Conservation (phyloP, 2,797 vertebrate genomes). For the Hydrolagus colliei region DNA sequence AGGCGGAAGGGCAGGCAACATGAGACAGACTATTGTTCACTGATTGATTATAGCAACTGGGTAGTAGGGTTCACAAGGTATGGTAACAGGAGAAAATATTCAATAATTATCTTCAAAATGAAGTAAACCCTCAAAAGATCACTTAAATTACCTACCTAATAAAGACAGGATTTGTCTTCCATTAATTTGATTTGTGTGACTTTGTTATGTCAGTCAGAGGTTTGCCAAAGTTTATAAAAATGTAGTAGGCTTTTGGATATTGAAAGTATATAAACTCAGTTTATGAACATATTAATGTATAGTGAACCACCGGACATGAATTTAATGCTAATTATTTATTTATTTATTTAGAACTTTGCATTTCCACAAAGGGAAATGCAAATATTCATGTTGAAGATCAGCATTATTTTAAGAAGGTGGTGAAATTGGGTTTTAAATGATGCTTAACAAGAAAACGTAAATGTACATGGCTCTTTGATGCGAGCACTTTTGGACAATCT, state of each 20-base stretch:
- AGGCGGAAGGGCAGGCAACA: no score
- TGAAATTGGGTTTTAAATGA: not conserved
- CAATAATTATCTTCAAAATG: not conserved
- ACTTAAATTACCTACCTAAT: slow-evolving; percentile 7
- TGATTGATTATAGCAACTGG: no score
- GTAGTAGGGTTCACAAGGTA: no score
- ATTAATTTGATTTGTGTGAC: not conserved
- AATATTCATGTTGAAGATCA: not conserved
- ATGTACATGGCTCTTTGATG: no score
- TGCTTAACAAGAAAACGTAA: no score
- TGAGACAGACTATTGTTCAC: no score
- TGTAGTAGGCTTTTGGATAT: slow-evolving; percentile 7
- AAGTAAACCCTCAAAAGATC: slow-evolving; percentile 3
- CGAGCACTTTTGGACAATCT: no score
- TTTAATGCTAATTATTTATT: not conserved
- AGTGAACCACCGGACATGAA: not conserved
- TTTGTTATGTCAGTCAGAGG: not conserved
- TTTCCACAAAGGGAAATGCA: not conserved
- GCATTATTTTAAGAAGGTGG: not conserved
- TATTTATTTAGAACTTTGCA: not conserved
- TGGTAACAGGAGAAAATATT: slow-evolving; percentile 3
- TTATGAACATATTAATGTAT: not conserved
- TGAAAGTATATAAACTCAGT: not conserved
- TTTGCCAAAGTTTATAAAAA: not conserved
- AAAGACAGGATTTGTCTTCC: not conserved